phyloP scores from a whole-genome alignment of 1,140 invertebrate species.

The Xylocopa sonorina region DNA sequence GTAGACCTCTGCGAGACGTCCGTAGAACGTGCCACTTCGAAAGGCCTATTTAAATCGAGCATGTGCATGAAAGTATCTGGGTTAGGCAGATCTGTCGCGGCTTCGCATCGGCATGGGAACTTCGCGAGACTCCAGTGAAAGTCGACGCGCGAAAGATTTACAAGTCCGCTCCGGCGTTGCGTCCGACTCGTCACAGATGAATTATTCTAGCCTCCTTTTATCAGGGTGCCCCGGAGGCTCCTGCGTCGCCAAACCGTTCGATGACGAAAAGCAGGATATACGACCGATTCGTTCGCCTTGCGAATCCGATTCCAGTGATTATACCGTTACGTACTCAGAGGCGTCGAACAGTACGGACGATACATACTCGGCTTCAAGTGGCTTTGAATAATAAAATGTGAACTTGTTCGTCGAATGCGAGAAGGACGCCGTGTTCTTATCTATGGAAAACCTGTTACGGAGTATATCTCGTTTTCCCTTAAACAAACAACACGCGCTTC shows the following conservation, averaged over 20 bases:
- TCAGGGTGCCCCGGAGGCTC: background rate
- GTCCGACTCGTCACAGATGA: conserved; percentile 33
- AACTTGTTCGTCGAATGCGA: conserved; percentile 11
- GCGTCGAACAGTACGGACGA: conserved; percentile 11
- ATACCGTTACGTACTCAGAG: conserved; percentile 8
- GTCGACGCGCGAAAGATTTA: conserved; percentile 32
- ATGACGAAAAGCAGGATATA: background rate
- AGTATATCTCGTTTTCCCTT: no score
- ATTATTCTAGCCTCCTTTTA: conserved; percentile 14
- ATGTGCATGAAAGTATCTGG: background rate
- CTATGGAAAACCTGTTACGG: background rate
- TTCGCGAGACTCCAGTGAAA: conserved; percentile 20
- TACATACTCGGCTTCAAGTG: background rate
- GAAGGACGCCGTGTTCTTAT: background rate
- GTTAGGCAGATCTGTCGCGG: background rate
- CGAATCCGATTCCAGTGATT: conserved; percentile 9
- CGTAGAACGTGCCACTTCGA: no score
- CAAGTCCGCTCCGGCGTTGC: background rate
- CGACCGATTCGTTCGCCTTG: conserved; percentile 22
- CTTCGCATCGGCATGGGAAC: background rate
- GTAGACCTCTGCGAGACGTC: no score
- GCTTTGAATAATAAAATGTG: conserved; percentile 21
- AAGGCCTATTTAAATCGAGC: background rate
- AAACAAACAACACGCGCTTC: no score
- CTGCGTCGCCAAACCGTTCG: background rate